A percentile compares a stretch with the other conserved stretches of the same genome.
Conservation (phyloP, 2,797 vertebrate genomes). For the Mus spretus region DNA sequence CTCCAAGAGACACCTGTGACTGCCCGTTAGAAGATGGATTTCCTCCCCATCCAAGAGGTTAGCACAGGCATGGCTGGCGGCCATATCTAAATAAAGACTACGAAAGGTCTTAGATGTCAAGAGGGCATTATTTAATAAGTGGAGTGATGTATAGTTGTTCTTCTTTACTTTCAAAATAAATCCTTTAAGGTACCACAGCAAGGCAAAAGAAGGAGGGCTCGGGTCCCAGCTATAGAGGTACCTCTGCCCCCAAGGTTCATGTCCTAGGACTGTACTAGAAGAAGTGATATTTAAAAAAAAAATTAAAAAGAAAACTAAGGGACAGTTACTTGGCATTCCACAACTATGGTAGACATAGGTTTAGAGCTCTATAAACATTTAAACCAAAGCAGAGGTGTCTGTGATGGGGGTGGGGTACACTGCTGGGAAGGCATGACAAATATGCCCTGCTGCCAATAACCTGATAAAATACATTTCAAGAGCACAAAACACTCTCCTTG, state of each 20-base stretch:
- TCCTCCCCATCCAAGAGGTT: not conserved
- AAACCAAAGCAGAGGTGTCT: not conserved
- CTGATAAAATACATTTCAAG: not conserved
- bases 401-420: accelerated
- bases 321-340: not conserved
- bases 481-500: not conserved
- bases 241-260: not conserved
- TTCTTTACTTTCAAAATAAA: not conserved
- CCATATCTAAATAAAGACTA: not conserved
- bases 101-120: not conserved
- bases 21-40: not conserved
- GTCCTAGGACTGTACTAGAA: not conserved
- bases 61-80: not conserved
- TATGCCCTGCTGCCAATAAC: not conserved
- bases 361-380: not conserved
- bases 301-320: not conserved
- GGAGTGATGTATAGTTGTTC: not conserved
- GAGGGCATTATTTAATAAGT: not conserved
- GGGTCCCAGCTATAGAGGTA: not conserved
- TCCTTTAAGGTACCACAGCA: not conserved
- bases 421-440: not conserved
- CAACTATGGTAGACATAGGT: not conserved
- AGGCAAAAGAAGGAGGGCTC: not conserved
- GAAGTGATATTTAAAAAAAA: not conserved
- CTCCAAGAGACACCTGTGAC: not conserved